These are phyloP conservation scores for Spatula versicolor DNA, from an alignment of 2,797 vertebrate genomes.

Conservation along the genomic window DNA sequence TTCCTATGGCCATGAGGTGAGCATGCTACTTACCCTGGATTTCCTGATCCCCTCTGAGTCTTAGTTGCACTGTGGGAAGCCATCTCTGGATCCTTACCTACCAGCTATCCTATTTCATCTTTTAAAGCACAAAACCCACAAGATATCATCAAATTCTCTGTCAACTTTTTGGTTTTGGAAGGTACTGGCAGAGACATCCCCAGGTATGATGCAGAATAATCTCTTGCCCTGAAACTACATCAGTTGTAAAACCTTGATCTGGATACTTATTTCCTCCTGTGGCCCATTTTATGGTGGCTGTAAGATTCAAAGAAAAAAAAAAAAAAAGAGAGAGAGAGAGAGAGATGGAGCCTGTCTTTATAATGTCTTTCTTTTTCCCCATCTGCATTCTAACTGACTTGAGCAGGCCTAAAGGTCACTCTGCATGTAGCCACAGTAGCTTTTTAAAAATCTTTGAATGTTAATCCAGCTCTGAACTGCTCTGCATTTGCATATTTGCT, in stretches of 20 bases:
- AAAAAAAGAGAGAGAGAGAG: too few species aligned
- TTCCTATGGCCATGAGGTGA: neutral
- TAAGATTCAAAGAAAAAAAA: neutral
- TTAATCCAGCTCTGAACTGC: conserved; percentile 53
- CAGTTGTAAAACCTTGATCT: neutral
- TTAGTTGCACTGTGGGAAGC: neutral
- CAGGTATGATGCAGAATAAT: neutral
- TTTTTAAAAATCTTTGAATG: conserved; percentile 66
- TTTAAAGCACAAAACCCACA: neutral
- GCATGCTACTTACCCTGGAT: neutral
- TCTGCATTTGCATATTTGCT: conserved; percentile 72
- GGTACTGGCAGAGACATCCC: neutral
- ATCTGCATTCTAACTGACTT: conserved; percentile 57
- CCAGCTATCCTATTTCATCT: neutral
- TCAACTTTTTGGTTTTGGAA: neutral
- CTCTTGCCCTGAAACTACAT: neutral
- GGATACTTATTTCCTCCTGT: conserved; percentile 4
- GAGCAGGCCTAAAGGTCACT: conserved; percentile 63
- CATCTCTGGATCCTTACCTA: neutral
- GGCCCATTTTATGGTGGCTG: neutral
- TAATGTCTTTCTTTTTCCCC: conserved; percentile 26
- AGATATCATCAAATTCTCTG: neutral
- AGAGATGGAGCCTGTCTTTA: conserved; percentile 26
- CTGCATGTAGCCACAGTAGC: conserved; percentile 36
- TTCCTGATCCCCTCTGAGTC: neutral